phyloP scores from a whole-genome alignment of 2,797 vertebrate genomes.

The Furcifer pardalis region DNA sequence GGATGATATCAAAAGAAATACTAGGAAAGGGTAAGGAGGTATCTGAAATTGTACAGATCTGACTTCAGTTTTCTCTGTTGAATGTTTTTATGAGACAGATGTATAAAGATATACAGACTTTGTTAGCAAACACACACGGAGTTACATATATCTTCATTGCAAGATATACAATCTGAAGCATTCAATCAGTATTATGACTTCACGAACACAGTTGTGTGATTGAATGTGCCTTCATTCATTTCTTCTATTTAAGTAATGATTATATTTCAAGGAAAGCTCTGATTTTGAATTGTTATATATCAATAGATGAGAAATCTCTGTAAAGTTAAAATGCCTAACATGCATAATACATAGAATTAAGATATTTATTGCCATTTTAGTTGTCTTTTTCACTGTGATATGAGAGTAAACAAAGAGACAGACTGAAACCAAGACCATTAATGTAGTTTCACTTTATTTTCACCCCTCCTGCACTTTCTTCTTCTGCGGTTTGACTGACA shows the following conservation, averaged over 20 bases:
- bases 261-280: background rate
- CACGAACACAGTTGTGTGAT: background rate
- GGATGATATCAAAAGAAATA: background rate
- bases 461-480: slow-evolving; percentile 51
- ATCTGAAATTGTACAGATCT: background rate
- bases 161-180: background rate
- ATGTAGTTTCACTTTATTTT: slow-evolving; percentile 56
- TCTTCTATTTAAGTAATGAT: background rate
- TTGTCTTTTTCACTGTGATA: slow-evolving; percentile 30
- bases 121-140: background rate
- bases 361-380: slow-evolving; percentile 23
- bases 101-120: background rate
- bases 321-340: slow-evolving; percentile 2
- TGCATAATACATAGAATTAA: background rate
- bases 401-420: slow-evolving; percentile 29
- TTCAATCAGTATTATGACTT: background rate
- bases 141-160: background rate
- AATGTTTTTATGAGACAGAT: background rate
- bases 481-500: slow-evolving; percentile 63
- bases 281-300: background rate
- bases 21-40: background rate
- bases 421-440: slow-evolving; percentile 52
- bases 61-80: background rate
- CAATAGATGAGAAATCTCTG: background rate
- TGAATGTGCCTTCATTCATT: background rate